Evolutionary conservation across 2,113 vertebrate genomes (phyloP).

Genomic region (Acrocephalus kingi): DNA sequence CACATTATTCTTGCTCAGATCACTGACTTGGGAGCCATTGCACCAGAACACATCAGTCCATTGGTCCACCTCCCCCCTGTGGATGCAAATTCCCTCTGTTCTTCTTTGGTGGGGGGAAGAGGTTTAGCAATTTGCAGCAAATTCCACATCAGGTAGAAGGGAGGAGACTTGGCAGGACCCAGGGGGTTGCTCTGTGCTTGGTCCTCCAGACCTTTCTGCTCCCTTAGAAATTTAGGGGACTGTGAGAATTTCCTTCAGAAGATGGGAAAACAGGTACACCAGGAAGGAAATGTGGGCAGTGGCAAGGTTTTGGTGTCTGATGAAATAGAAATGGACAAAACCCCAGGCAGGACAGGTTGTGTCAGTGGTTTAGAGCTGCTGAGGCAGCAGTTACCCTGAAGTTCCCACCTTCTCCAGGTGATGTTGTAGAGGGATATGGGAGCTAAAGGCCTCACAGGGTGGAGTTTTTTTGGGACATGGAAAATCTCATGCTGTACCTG

Average conservation of each 20-base stretch:
- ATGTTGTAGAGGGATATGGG: not conserved
- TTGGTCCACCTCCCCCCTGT: not conserved
- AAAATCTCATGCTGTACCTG: fast-evolving
- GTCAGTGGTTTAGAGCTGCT: not conserved
- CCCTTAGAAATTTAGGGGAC: not conserved
- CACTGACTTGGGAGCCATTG: not conserved
- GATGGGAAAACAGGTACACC: not conserved
- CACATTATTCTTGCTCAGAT: not conserved
- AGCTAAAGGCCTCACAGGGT: not conserved
- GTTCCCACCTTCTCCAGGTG: not conserved
- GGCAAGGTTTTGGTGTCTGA: not conserved
- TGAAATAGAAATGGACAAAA: not conserved
- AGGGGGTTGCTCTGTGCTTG: not conserved
- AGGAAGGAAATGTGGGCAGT: not conserved
- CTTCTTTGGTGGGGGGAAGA: not conserved
- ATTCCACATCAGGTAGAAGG: not conserved
- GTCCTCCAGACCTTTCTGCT: not conserved
- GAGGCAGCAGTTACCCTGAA: not conserved
- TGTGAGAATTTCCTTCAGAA: not conserved
- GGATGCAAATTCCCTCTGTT: not conserved
- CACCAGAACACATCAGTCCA: not conserved
- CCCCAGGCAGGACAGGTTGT: not conserved
- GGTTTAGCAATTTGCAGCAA: not conserved
- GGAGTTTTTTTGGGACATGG: not conserved
- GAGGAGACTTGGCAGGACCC: not conserved